Evolutionary conservation across 2,113 vertebrate genomes (phyloP), one percentile per base, ranked within the genome.

Genomic region (Ochotona curzoniae): DNA sequence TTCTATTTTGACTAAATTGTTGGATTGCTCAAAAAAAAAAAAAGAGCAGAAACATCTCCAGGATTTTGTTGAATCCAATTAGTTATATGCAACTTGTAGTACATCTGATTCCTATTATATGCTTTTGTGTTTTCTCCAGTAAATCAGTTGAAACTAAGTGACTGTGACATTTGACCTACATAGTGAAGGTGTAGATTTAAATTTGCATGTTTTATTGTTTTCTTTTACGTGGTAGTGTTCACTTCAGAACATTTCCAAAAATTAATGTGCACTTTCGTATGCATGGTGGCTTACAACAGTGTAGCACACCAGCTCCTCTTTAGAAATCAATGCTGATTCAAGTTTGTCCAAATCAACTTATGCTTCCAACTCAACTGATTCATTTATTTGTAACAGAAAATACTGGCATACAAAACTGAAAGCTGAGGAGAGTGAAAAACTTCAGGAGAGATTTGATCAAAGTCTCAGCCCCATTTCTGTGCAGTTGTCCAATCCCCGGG

Each of bases 161-260:
- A 81, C 63, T 96, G 32, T 96, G 96, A 92, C 95, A 97, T 96
- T 95, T 96, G 94, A 96, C 97, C 94, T 97, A 97, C 83, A 95
- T 81, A 93, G 63, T 38, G 93, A 96, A 97, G 93, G 96, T 83
- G 76, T 35, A 94, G 89, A 82, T 64, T 95, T 94, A 95, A 97
- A 97, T 97, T 90, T 93, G 18, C 54, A 86, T 95, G 69, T 94
- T 96, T 95, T 96, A 69, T 90, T 96, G 63, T 84, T 76, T 69
- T 95, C 91, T 97, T 98, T 92, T 83, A 94, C 76, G 70, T 6
- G 3, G 87, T 81, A 94, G 78, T 60, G 67, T 30, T 88, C 67
- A 32, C 90, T 75, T 92, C 80, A 73, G 86, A 49, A 83, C 4
- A 92, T 13, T 61, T 88, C 57, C 88, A 87, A 63, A 96, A 78